phyloP scores from a whole-genome alignment of 2,888 invertebrate genomes.

The Catocala fraxini region DNA sequence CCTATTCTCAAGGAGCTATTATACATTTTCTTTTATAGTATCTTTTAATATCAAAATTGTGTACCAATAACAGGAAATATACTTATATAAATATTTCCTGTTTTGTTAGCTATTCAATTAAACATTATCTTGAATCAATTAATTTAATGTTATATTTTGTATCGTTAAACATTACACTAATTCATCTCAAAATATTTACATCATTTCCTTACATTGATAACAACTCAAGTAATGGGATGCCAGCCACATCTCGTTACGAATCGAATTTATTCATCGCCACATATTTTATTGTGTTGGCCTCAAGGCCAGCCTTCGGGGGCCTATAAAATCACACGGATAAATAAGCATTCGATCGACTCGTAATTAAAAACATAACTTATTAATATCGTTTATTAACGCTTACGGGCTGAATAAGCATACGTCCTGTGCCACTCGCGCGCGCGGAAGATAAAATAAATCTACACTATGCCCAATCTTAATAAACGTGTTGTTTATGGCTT shows the following conservation, averaged over 20 bases:
- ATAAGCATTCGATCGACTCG: conserved; percentile 79
- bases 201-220: conserved; percentile 61
- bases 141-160: conserved; percentile 1
- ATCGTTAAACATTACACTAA: conserved; percentile 24
- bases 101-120: conserved; percentile 6
- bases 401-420: conserved; percentile 74
- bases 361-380: conserved; percentile 87
- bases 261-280: conserved; percentile 83
- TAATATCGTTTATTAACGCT: conserved; percentile 85
- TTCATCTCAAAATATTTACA: conserved; percentile 57
- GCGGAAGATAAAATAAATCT: conserved; percentile 38
- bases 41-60: background rate
- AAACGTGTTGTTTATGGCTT: conserved; percentile 43
- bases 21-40: no score
- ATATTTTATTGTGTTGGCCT: conserved; percentile 80
- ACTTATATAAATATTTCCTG: background rate
- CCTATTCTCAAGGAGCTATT: no score
- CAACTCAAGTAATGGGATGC: conserved; percentile 66
- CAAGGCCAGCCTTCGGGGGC: conserved; percentile 78
- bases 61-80: conserved; percentile 5
- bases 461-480: conserved; percentile 43
- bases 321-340: conserved; percentile 86
- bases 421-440: conserved; percentile 15
- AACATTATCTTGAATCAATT: background rate
- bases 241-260: conserved; percentile 82